Base-by-base conservation (phyloP, 2,888 invertebrate species). In the Palloptera scutellata region DNA sequence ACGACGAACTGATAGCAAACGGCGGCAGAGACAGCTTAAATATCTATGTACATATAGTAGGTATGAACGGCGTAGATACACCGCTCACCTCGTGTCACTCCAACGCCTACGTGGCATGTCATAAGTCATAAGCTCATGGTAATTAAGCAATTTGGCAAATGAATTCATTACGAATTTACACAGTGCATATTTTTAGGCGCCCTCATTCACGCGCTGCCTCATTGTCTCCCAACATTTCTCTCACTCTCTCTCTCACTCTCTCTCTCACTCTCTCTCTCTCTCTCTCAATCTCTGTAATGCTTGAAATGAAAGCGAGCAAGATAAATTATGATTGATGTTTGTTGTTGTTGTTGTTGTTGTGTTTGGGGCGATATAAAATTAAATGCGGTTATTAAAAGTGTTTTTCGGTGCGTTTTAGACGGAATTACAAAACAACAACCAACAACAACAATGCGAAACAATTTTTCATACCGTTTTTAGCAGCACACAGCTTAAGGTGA, bases 61-160 rank as follows among this genome's bases (percentile, higher is more conserved):
- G 3, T 30, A 30, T 30, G 30, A 30, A 30, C 6, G 2, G 6
- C 6, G 30, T 30, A 30, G 3, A 30, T 30, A 4, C 30, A 30
- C 6, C 42, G n/a, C 52, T 51, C 20, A 5, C 13, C 12, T 30
- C 30, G 2, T 6, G 2, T 30, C 55, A 3, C 48, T 13, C 8
- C 15, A 2, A 8, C 19, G 15, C 54, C 15, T 17, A 19, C 42
- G 45, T 54, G 15, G 30, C 17, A 12, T 45, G 64, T 57, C 64
- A 64, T 64, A 64, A 64, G 64, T 64, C 64, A 64, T 64, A 64
- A 64, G 64, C 58, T 64, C 3, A 6, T 30, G 64, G 61, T 66
- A 66, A 66, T 66, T 66, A 66, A 66, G 66, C 60, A 66, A 66
- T 66, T 66, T 66, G 61, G 60, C 60, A 55, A 66, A 66, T 66